Evolutionary conservation across 2,113 vertebrate genomes (phyloP).

Genomic region (Zosterops lateralis): DNA sequence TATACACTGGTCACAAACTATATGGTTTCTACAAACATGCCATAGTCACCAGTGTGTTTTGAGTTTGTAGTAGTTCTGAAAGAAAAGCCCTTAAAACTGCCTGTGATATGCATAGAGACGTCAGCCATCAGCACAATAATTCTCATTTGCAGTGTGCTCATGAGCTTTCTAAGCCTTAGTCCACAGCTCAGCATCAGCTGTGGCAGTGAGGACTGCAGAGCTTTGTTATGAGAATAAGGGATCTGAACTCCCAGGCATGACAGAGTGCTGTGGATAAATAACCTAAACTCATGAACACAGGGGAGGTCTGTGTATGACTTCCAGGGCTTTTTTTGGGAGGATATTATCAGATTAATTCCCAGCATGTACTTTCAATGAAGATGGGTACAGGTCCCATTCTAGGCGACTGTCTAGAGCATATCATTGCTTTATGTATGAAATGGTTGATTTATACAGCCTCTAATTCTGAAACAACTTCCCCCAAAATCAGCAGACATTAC

Average conservation of each 20-base stretch:
- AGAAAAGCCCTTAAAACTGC: not conserved
- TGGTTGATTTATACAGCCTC: not conserved
- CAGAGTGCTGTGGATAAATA: not conserved
- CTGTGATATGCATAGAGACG: rapidly evolving
- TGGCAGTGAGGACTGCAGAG: not conserved
- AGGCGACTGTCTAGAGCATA: not conserved
- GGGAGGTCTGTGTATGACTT: not conserved
- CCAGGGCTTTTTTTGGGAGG: not conserved
- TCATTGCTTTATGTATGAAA: not conserved
- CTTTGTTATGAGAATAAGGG: not conserved
- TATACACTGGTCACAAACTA: not conserved
- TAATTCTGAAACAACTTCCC: not conserved
- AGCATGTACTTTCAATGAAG: not conserved
- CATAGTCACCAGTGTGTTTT: not conserved
- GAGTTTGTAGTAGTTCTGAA: not conserved
- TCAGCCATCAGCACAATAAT: not conserved
- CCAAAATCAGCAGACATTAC: not conserved
- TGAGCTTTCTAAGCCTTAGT: not conserved
- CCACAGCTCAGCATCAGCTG: not conserved
- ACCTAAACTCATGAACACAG: not conserved
- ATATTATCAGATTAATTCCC: not conserved
- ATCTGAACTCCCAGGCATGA: not conserved
- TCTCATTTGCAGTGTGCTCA: not conserved
- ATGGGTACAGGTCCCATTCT: not conserved
- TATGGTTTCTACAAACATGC: not conserved